Evolutionary conservation across 2,797 vertebrate genomes (phyloP), one percentile per base, ranked within the genome.

Genomic region (Mareca strepera): DNA sequence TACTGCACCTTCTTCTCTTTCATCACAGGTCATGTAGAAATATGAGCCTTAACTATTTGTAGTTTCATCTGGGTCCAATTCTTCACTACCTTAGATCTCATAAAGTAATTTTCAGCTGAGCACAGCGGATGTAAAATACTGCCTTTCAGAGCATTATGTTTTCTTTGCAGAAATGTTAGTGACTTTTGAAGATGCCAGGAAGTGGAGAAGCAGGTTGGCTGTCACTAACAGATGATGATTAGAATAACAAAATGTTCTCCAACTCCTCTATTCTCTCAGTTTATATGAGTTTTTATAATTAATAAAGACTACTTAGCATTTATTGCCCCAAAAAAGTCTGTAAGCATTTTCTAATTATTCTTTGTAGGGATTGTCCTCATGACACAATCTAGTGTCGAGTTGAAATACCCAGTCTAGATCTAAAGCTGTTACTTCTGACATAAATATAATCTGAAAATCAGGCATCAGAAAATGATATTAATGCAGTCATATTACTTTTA

Each of bases 1-100:
- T 50, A 37, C 8, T 78, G 52, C 78, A 60, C 76, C 60, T 90
- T 63, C 73, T 68, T 82, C 76, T 87, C 56, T 76, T 77, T 88
- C 92, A 81, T 82, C 52, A 94, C 74, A 87, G 66, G 66, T 88
- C 86, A 58, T 59, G 56, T 63, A 90, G 90, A 90, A 84, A 90
- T 96, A 92, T 60, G 67, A 93, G 46, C 39, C 39, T 78, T 74
- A 95, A 88, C 75, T 81, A 77, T 79, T 92, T 80, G 68, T 59
- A 89, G 56, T 69, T 95, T 68, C 82, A 67, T 50, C 79, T 88
- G 81, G 76, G 92, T 95, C 73, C 85, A 93, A 86, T 96, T 55
- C 80, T 91, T 95, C 85, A 86, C 59, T 94, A 31, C 63, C 43
- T 82, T 83, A 88, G 43, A 75, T 78, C 62, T 52, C 44, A 62